Base-by-base conservation (phyloP, 2,888 invertebrate species). In the Syrphus vitripennis region DNA sequence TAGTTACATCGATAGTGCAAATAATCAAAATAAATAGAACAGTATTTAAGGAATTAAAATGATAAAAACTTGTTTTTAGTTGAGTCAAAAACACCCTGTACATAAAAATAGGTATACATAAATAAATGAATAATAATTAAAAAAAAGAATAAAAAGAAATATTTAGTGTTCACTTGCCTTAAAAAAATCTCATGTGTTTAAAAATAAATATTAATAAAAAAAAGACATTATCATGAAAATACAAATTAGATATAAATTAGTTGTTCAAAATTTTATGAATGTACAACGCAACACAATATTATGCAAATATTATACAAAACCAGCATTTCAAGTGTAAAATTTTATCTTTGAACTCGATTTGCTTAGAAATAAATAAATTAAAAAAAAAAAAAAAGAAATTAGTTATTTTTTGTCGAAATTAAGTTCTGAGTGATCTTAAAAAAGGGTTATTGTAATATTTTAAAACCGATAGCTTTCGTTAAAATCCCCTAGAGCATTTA, bases 151-250 rank as follows among this genome's bases (percentile, higher is more conserved):
- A 19, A 5, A 29, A 57, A 61, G n/a, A 48, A 79, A 74, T 19
- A 65, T 67, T 74, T 55, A 83, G 83, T 83, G 74, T 83, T 83
- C 79, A 79, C 79, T 69, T 74, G 83, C 83, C 83, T 83, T 83
- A 83, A 21, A 69, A 63, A 74, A 53, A 74, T 67, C 67, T 67
- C 50, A 61, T 61, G 67, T 67, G 69, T 83, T 67, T 55, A 72
- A 83, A 78, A 72, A 70, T 69, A 40, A 26, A 0, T 6, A 9
- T 48, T 2, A 75, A 76, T 3, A 34, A 59, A n/a, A 26, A 57
- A 21, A 19, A 24, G n/a, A 34, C n/a, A 67, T 29, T 65, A 67
- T 67, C 50, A 65, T 63, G 10, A 61, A 67, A 45, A 14, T 67
- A 65, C 37, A 61, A 50, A 78, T 67, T 29, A 53, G 34, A 48